Evolutionary conservation across 2,797 vertebrate genomes (phyloP).

Genomic region (Molossus alvarezi): DNA sequence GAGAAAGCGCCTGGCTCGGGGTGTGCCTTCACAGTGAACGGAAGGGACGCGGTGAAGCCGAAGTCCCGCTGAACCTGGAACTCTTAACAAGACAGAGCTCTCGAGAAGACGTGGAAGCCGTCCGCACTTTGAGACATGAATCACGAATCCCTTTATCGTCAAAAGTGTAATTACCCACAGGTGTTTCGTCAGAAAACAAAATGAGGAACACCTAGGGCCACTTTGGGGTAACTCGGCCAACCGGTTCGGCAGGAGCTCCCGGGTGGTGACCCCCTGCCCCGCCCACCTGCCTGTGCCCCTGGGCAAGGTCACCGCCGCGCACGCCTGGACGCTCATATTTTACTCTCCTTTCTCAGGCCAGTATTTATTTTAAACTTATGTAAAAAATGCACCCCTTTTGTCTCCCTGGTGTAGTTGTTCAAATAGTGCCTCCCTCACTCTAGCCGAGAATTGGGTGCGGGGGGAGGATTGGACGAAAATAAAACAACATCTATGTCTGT

Average conservation of each 20-base stretch:
- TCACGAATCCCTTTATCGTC: conserved; percentile 19
- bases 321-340: neutral
- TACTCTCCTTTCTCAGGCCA: neutral
- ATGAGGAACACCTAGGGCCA: neutral
- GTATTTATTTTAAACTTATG: neutral
- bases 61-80: neutral
- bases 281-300: neutral
- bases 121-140: neutral
- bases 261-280: rapidly evolving
- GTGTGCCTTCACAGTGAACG: neutral
- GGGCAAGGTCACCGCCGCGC: neutral
- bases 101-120: neutral
- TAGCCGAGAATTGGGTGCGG: neutral
- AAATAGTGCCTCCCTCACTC: neutral
- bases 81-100: conserved; percentile 13
- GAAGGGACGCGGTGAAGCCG: neutral
- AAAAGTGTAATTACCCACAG: neutral
- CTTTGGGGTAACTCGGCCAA: neutral
- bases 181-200: neutral
- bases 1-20: neutral
- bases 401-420: neutral
- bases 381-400: neutral
- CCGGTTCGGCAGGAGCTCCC: neutral
- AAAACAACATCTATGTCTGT: neutral
- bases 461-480: neutral